Conservation (phyloP, 2,113 vertebrate genomes). For the Bujurquina vittata region DNA sequence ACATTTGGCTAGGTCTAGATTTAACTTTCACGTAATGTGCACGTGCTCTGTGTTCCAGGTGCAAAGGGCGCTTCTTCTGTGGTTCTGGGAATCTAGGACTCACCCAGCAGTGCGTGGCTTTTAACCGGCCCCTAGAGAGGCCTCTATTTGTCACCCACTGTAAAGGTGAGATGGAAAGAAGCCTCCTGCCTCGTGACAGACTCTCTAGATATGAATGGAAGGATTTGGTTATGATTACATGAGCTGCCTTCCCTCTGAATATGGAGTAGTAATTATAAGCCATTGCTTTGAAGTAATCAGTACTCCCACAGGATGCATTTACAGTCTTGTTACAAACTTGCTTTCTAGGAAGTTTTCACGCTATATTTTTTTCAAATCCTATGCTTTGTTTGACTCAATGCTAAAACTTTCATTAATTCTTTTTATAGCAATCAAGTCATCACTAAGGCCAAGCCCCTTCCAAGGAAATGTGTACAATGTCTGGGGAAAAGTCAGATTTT, state of each 20-base stretch:
- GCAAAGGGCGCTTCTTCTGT: constrained; percentile 85
- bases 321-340: not conserved
- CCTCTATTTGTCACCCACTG: constrained; percentile 86
- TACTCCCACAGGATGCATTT: constrained; percentile 3
- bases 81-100: constrained; percentile 85
- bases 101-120: constrained; percentile 88
- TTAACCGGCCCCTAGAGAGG: constrained; percentile 90
- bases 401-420: not conserved
- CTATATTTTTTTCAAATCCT: not conserved
- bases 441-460: constrained; percentile 87
- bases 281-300: constrained; percentile 20
- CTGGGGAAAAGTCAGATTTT: constrained; percentile 90
- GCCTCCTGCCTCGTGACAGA: constrained; percentile 61
- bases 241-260: constrained; percentile 58
- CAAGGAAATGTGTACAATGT: constrained; percentile 93
- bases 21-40: constrained; percentile 42
- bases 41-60: constrained; percentile 81
- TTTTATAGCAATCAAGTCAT: constrained; percentile 86
- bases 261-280: constrained; percentile 56
- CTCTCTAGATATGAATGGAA: constrained; percentile 64
- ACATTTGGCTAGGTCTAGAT: constrained; percentile 38
- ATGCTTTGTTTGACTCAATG: not conserved
- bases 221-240: constrained; percentile 50
- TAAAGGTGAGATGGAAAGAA: constrained; percentile 85
- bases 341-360: not conserved